Conservation (phyloP, 2,888 invertebrate genomes). For the Hipparchia semele region DNA sequence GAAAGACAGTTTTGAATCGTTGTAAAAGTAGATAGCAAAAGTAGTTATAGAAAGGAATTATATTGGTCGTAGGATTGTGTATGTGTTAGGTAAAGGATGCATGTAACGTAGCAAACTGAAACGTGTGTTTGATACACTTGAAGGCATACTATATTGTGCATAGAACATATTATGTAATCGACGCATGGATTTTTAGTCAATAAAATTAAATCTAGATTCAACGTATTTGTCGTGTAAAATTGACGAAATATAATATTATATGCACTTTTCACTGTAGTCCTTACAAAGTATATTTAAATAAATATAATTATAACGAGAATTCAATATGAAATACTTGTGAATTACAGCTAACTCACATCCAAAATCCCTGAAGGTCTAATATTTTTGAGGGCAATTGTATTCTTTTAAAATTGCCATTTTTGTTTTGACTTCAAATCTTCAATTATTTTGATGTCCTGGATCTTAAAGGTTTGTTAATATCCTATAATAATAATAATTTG, state of each 20-base stretch:
- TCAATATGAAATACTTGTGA: background rate
- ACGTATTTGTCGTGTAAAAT: background rate
- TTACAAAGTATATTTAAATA: background rate
- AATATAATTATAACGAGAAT: background rate
- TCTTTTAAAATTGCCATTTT: background rate
- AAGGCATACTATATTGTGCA: conserved; percentile 43
- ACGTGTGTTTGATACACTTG: conserved; percentile 45
- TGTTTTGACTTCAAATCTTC: background rate
- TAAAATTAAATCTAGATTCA: conserved; percentile 17
- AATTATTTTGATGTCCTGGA: background rate
- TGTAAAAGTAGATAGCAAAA: conserved; percentile 51
- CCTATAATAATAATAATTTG: background rate
- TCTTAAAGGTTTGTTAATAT: background rate
- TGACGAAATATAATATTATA: background rate
- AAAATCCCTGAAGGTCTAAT: background rate
- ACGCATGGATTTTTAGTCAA: conserved; percentile 51
- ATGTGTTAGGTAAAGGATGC: conserved; percentile 68
- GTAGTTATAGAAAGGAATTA: conserved; percentile 62
- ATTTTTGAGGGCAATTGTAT: conserved; percentile 1
- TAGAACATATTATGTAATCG: conserved; percentile 49
- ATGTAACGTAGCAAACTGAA: conserved; percentile 64
- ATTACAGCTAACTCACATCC: background rate
- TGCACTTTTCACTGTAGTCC: background rate
- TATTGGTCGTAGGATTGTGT: conserved; percentile 63
- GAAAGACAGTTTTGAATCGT: conserved; percentile 46